Evolutionary conservation across 2,113 vertebrate genomes (phyloP).

Genomic region (Chaetorhynchus papuensis): DNA sequence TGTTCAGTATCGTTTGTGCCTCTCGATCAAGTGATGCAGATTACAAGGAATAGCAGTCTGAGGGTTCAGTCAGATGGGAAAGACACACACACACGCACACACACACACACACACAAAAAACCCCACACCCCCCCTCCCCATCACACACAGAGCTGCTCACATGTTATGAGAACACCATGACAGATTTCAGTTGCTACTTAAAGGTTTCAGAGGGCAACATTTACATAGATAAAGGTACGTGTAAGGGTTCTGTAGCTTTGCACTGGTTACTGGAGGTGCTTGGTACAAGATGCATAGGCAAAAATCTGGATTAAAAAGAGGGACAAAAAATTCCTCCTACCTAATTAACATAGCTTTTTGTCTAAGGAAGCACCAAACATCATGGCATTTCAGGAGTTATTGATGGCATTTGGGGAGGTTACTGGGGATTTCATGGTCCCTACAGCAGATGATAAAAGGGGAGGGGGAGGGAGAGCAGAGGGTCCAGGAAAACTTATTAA

Average conservation of each 20-base stretch:
- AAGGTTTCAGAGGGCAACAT: constrained; percentile 49
- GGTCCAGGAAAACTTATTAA: constrained; percentile 74
- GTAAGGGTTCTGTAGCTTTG: not conserved
- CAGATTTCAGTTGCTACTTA: constrained; percentile 54
- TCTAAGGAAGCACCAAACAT: constrained; percentile 68
- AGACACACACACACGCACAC: not conserved
- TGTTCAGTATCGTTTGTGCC: constrained; percentile 51
- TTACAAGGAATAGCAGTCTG: constrained; percentile 57
- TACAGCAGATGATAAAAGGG: constrained; percentile 67
- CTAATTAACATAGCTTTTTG: constrained; percentile 71
- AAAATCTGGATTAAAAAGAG: constrained; percentile 42
- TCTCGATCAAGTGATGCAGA: constrained; percentile 68
- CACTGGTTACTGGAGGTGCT: constrained; percentile 16
- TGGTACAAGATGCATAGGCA: not conserved
- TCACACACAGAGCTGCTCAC: constrained; percentile 5
- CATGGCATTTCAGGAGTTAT: constrained; percentile 75
- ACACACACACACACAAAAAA: not conserved
- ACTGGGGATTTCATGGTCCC: constrained; percentile 69
- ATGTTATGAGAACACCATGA: constrained; percentile 36
- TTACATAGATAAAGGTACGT: constrained; percentile 42
- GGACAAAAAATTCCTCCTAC: constrained; percentile 51
- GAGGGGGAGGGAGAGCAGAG: constrained; percentile 67
- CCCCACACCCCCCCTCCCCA: not conserved
- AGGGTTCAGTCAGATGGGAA: constrained; percentile 40
- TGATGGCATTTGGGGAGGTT: constrained; percentile 74